phyloP scores from a whole-genome alignment of 2,113 vertebrate species.

The Phalacrocorax aristotelis region DNA sequence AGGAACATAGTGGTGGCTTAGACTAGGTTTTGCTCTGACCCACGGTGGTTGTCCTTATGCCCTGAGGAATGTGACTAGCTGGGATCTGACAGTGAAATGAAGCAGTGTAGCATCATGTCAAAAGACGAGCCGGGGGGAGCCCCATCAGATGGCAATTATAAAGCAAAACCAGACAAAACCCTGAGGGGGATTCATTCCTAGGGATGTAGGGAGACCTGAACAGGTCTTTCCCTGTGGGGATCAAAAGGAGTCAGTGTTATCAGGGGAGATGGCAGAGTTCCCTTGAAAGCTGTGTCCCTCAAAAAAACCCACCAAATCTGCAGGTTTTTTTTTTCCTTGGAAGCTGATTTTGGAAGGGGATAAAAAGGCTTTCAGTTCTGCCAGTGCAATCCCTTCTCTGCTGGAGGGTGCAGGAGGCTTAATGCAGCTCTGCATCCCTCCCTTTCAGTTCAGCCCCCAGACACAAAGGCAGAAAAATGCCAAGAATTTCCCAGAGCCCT shows the following conservation, averaged over 20 bases:
- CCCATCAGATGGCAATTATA: background rate
- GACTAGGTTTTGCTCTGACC: background rate
- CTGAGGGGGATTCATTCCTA: background rate
- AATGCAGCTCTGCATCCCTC: slow-evolving; percentile 31
- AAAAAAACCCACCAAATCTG: background rate
- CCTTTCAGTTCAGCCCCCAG: slow-evolving; percentile 65
- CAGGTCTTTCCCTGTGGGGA: background rate
- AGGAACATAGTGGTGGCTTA: background rate
- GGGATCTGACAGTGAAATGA: background rate
- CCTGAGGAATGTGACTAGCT: background rate
- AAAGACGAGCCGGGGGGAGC: background rate
- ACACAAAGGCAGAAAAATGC: slow-evolving; percentile 79
- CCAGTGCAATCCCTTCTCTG: background rate
- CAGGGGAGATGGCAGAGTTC: background rate
- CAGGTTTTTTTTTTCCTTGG: background rate
- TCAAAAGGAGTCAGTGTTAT: background rate
- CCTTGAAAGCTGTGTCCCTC: background rate
- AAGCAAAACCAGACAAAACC: background rate
- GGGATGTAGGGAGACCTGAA: background rate
- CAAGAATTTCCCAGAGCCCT: slow-evolving; percentile 76
- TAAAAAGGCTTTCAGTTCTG: slow-evolving; percentile 25
- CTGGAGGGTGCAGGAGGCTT: slow-evolving; percentile 46
- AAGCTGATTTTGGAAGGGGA: background rate
- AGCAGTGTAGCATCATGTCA: background rate
- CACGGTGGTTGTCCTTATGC: background rate